phyloP scores from a whole-genome alignment of 2,888 invertebrate species.

The Drosophila falleni region DNA sequence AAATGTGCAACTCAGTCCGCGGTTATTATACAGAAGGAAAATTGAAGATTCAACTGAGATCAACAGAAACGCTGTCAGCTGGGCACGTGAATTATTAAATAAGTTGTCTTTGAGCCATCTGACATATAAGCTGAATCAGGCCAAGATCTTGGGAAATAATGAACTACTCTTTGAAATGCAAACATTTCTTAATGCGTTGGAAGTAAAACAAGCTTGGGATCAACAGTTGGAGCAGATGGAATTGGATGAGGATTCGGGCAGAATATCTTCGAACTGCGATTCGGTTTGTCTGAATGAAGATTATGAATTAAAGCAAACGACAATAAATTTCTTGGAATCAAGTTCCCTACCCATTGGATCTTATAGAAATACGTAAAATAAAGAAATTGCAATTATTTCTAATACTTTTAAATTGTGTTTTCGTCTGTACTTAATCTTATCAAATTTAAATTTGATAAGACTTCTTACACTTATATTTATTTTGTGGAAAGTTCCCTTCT shows the following conservation, averaged over 20 bases:
- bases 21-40: conserved; percentile 31
- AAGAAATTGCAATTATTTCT: background rate
- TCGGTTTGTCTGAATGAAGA: conserved; percentile 19
- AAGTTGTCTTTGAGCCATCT: conserved; percentile 22
- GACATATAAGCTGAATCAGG: conserved; percentile 26
- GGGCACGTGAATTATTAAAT: conserved; percentile 14
- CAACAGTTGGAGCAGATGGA: background rate
- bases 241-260: background rate
- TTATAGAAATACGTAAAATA: background rate
- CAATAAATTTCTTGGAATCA: background rate
- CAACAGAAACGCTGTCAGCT: fast-evolving
- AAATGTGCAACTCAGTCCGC: conserved; percentile 28
- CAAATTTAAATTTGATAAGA: conserved; percentile 12
- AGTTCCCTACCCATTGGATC: fast-evolving
- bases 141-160: background rate
- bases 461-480: background rate
- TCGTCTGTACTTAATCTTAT: conserved; percentile 39
- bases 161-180: conserved; percentile 49
- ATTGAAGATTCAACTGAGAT: fast-evolving
- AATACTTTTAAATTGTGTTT: too few species aligned
- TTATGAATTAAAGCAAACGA: conserved; percentile 29
- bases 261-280: background rate
- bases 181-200: conserved; percentile 12
- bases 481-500: background rate
- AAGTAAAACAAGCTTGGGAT: conserved; percentile 22